These are phyloP conservation scores for Mesorhabditis spiculigera DNA, from an alignment of 2,888 invertebrate genomes.

Conservation along the genomic window DNA sequence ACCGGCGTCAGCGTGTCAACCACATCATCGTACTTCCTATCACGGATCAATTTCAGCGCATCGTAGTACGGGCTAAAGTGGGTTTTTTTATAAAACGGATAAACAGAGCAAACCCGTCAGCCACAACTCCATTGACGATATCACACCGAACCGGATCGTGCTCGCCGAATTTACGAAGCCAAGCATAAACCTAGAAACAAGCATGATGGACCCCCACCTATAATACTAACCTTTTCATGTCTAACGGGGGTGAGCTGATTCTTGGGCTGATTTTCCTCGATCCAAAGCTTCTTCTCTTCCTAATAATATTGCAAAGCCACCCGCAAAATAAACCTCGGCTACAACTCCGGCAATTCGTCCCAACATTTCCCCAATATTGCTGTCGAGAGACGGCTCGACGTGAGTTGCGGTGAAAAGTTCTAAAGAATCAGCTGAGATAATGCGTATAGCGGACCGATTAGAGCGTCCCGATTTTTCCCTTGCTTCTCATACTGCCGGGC, in stretches of 20 bases:
- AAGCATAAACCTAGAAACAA: slow-evolving; percentile 13
- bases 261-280: not conserved
- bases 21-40: slow-evolving; percentile 14
- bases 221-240: slow-evolving; percentile 15
- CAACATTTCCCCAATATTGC: slow-evolving; percentile 6
- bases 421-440: slow-evolving; percentile 1
- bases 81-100: not conserved
- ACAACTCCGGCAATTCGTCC: not conserved
- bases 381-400: slow-evolving; percentile 15
- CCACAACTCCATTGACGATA: not conserved
- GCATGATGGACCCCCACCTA: not conserved
- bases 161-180: slow-evolving; percentile 18
- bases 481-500: slow-evolving; percentile 11
- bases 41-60: slow-evolving; percentile 12
- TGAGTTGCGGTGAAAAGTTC: slow-evolving; percentile 16
- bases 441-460: slow-evolving; percentile 6
- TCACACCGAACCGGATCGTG: slow-evolving; percentile 12
- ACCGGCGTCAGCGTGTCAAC: slow-evolving; percentile 1
- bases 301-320: not conserved
- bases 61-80: slow-evolving; percentile 10
- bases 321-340: not conserved
- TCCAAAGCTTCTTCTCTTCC: slow-evolving; percentile 10
- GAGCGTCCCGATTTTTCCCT: slow-evolving; percentile 11
- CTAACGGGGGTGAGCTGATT: slow-evolving; percentile 10
- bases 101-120: slow-evolving; percentile 7